Conservation (phyloP, 2,888 invertebrate species). For the Aplocera efformata region DNA sequence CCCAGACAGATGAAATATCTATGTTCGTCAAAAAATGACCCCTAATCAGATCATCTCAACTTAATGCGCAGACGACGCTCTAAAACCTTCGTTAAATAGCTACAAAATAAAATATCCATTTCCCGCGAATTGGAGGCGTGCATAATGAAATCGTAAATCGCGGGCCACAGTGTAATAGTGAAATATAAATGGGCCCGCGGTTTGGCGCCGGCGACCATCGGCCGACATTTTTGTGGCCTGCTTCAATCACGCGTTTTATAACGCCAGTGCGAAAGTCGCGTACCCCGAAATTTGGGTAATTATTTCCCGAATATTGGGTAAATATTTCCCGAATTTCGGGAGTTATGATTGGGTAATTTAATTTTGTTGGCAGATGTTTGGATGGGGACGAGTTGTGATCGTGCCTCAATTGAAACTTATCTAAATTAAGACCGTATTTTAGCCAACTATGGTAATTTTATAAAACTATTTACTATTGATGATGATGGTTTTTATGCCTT, state of each 20-base stretch:
- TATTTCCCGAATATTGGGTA: conserved; percentile 12
- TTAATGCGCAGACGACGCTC: no score
- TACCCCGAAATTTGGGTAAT: conserved; percentile 10
- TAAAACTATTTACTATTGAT: no score
- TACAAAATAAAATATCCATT: conserved; percentile 43
- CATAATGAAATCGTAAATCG: conserved; percentile 71
- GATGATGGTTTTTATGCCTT: no score
- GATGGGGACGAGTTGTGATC: not conserved
- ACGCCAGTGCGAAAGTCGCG: conserved; percentile 18
- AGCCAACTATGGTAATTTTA: no score
- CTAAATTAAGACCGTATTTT: no score
- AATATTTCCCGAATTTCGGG: conserved; percentile 16
- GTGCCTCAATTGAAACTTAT: no score
- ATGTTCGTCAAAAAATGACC: no score
- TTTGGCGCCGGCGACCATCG: conserved; percentile 61
- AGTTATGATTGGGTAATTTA: conserved; percentile 11
- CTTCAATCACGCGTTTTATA: conserved; percentile 62
- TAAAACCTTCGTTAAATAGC: conserved; percentile 2
- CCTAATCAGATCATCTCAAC: no score
- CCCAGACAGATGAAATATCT: no score
- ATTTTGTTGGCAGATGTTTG: conserved; percentile 15
- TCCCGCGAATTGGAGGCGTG: conserved; percentile 38
- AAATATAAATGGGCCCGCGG: conserved; percentile 65
- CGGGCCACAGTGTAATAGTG: conserved; percentile 50
- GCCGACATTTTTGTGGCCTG: conserved; percentile 66